Evolutionary conservation across 30 jellyfish, hydroid and myxozoan genomes (phyloP), one percentile per base, ranked within the genome.

Genomic region (Hydractinia symbiolongicarpus): DNA sequence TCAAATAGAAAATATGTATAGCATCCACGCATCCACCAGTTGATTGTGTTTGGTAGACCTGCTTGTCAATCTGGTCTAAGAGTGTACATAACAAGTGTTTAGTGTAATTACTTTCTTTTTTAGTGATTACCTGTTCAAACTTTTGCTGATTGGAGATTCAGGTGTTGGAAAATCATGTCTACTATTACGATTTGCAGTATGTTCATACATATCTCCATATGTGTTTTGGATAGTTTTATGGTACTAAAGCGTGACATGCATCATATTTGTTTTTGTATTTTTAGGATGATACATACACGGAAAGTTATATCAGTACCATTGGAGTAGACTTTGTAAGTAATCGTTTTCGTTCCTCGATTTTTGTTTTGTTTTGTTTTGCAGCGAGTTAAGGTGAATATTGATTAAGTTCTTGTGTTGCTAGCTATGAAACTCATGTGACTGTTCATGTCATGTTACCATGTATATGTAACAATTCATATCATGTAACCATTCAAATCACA

Each of bases 101-200:
- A 30, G 1, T 30, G 44, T 30, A 30, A 30, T 30, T 30, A 30
- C 11, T 55, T 50, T 53, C 62, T 61, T 76, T 84, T 88, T 66
- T 68, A 94, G 99, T 87, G 99, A 94, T 84, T 94, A 88, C 72
- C 82, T 94, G 74, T 94, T 94, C 82, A 94, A 94, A 83, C 79
- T 94, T 53, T 86, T 94, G 86, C 84, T 94, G 82, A 94, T 94
- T 86, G 99, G 99, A 10, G 99, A 94, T 76, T 94, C 99, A 67
- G 99, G 99, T 20, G 99, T 94, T 30, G 99, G 99, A 51, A 94
- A 94, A 78, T 94, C 99, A 8, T 94, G 99, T 82, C 88, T 94
- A 16, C 88, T 94, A 10, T 93, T 94, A 13, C 95, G 99, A 74
- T 94, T 94, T 79, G 99, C 99, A 77, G 99, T 94, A 76, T 87